Conservation (phyloP, 1,140 invertebrate genomes). For the Microplitis demolitor region DNA sequence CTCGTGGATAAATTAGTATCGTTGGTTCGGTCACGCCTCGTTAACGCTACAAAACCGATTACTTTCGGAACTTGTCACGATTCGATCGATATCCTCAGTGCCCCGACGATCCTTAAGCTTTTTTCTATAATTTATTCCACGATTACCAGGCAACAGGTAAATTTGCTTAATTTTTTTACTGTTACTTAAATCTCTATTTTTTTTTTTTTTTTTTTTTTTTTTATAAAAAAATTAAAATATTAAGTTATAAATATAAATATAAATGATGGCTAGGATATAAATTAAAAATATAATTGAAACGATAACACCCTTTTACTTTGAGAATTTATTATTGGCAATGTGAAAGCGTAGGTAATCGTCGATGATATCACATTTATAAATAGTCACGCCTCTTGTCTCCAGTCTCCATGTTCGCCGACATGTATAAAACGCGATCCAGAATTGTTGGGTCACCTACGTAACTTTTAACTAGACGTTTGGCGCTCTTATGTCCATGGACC, state of each 20-base stretch:
- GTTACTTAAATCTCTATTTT: too few relatives aligned
- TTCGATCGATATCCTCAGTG: neutral
- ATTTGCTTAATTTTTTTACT: neutral
- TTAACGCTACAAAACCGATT: neutral
- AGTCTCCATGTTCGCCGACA: slow-evolving; percentile 6
- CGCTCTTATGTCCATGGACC: too few relatives aligned
- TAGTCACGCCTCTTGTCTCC: slow-evolving; percentile 54
- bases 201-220: too few relatives aligned
- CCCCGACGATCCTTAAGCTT: neutral
- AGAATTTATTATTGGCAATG: slow-evolving; percentile 56
- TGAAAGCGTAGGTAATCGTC: slow-evolving; percentile 59
- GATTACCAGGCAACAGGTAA: neutral
- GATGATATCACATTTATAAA: slow-evolving; percentile 60
- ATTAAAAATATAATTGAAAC: too few relatives aligned
- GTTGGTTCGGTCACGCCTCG: slow-evolving; percentile 1
- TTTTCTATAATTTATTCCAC: slow-evolving; percentile 9
- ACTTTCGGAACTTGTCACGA: slow-evolving; percentile 10
- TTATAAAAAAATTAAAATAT: neutral
- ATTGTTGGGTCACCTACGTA: slow-evolving; percentile 12
- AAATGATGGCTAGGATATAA: neutral
- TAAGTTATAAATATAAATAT: slow-evolving; percentile 1
- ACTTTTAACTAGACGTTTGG: neutral
- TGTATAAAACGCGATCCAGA: neutral
- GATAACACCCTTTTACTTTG: slow-evolving; percentile 23
- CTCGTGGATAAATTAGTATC: neutral